Evolutionary conservation across 2,888 invertebrate species (phyloP), one percentile per base, ranked within the genome.

Genomic region (Caenorhabditis sp.): DNA sequence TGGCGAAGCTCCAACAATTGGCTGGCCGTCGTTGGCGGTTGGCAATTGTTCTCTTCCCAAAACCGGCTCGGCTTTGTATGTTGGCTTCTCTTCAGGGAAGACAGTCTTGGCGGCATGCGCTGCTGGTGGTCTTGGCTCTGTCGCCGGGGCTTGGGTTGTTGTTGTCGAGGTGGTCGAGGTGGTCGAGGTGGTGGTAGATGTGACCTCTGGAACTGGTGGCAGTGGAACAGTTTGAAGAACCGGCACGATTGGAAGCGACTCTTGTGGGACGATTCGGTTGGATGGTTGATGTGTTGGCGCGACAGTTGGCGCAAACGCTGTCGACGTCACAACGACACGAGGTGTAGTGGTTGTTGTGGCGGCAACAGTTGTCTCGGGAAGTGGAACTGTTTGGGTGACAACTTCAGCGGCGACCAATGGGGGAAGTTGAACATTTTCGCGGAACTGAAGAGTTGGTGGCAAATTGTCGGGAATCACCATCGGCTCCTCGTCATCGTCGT

Each of bases 1-100:
- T 26, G 85, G 84, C 14, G 83, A 83, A 6, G 80, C 68, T 8
- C 69, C 85, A 21, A 86, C 79, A 58, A 83, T 73, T 36, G 84
- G 84, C 37, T 80, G 77, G 5, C 66, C 72, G 23, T 79, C 78
- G 59, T 76, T 73, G 60, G 69, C 74, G 50, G 70, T 68, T 61
- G 70, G 70, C 19, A 70, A 59, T 37, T 67, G 69, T 53, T 66
- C 66, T 49, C 63, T 58, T 17, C 68, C 71, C 27, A 62, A 12
- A 0, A 78, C 62, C 21, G 79, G 76, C 50, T 78, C 75, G 19
- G 79, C 79, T 58, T 77, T 75, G 77, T 81, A 81, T 19, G 66
- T 68, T 19, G 64, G 49, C 49, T 51, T 58, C 14, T 62, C 53
- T 10, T 64, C 62, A 27, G 64, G 26, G n/a, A 60, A 57, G 17